A percentile compares a stretch with the other conserved stretches of the same genome.
phyloP scores from a whole-genome alignment of 2,113 vertebrate species.

The Apus apus region DNA sequence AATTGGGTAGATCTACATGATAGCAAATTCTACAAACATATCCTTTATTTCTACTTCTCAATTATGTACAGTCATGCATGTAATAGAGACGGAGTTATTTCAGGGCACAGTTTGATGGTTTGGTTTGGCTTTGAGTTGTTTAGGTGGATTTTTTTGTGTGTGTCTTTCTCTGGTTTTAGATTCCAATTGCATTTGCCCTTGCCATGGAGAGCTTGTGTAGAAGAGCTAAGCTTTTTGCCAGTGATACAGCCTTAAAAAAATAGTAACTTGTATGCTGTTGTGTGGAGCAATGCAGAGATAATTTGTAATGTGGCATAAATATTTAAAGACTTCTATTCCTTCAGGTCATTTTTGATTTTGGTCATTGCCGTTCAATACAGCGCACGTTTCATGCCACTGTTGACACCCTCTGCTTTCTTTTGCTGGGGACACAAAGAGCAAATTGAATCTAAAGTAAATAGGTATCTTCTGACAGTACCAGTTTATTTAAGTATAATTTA shows the following conservation, averaged over 20 bases:
- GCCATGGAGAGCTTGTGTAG: neutral
- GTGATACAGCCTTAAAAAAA: neutral
- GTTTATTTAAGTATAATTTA: constrained; percentile 46
- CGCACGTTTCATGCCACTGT: fast-evolving
- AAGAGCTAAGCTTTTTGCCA: neutral
- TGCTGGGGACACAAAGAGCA: neutral
- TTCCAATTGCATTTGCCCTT: neutral
- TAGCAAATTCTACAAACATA: neutral
- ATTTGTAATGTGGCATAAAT: constrained; percentile 27
- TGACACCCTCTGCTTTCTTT: neutral
- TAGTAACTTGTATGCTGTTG: neutral
- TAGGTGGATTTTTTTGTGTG: neutral
- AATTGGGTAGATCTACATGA: neutral
- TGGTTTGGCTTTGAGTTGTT: neutral
- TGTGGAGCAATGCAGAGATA: neutral
- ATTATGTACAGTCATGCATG: fast-evolving
- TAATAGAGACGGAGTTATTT: neutral
- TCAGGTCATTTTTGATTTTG: constrained; percentile 24
- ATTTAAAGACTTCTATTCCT: constrained; percentile 26
- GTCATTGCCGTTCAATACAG: neutral
- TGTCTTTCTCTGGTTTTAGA: neutral
- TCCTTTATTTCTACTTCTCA: neutral
- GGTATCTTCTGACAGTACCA: neutral
- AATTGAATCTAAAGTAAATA: constrained; percentile 40
- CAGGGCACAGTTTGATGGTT: neutral